Conservation (phyloP, 2,797 vertebrate genomes). For the Melanotaenia parkinsoni region DNA sequence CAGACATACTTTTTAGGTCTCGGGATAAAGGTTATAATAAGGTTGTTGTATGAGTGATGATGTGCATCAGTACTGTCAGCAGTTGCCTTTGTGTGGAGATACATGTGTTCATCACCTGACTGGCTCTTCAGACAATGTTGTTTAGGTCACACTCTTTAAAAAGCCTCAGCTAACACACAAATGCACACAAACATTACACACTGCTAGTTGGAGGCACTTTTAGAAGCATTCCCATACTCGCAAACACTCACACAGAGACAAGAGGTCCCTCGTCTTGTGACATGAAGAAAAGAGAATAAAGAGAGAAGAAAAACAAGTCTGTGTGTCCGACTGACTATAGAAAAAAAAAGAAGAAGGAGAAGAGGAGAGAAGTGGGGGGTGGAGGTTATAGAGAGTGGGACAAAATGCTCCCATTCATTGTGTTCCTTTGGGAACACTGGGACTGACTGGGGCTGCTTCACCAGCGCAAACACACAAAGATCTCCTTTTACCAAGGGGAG, state of each 20-base stretch:
- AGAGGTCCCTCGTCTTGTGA: slow-evolving; percentile 58
- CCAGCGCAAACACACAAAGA: slow-evolving; percentile 93
- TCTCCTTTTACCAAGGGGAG: slow-evolving; percentile 83
- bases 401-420: slow-evolving; percentile 97
- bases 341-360: slow-evolving; percentile 28
- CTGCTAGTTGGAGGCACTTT: slow-evolving; percentile 3
- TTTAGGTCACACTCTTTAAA: slow-evolving; percentile 48
- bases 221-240: slow-evolving; percentile 36
- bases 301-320: slow-evolving; percentile 89
- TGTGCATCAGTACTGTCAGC: not conserved
- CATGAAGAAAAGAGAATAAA: slow-evolving; percentile 48
- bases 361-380: slow-evolving; percentile 15
- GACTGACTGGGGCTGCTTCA: slow-evolving; percentile 84
- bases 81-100: slow-evolving; percentile 16
- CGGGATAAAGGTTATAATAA: not conserved
- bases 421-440: slow-evolving; percentile 93
- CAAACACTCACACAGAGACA: slow-evolving; percentile 31
- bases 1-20: not conserved
- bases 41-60: not conserved
- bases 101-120: slow-evolving; percentile 56
- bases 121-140: slow-evolving; percentile 24
- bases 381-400: slow-evolving; percentile 62
- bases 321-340: slow-evolving; percentile 77
- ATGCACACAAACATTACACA: slow-evolving; percentile 14
- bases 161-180: slow-evolving; percentile 15